Base-by-base conservation (phyloP, 2,797 vertebrate genomes). In the Lacerta agilis region DNA sequence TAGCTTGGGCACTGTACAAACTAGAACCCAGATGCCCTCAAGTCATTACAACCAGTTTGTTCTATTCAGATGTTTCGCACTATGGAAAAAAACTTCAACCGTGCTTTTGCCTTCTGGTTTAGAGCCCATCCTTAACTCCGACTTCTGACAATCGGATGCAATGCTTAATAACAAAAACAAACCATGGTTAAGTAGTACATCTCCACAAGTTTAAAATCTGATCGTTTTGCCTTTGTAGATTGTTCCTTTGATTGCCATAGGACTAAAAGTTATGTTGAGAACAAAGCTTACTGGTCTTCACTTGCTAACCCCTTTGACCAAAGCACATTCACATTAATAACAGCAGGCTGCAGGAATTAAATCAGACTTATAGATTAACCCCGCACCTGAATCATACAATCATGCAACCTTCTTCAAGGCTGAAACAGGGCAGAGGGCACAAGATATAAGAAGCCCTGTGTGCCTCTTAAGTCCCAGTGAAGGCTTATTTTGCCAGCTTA, bases 351-450 rank as follows among this genome's bases (percentile, higher is more conserved):
- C 29, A 43, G 38, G 27, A 41, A 38, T 41, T 82, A 38, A 43
- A 27, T 43, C 67, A 67, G 25, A 29, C 36, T 67, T 81, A 61
- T 82, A 67, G 80, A 67, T 82, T 67, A 85, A 85, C 23, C 41
- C 41, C 29, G 69, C 69, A 72, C 33, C 75, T 10, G 0, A 75
- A 36, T 75, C 82, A 45, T 88, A 2, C 79, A 61, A 80, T 90
- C 38, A 90, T 0, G 1, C 0, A 0, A 80, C 13, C 61, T 66
- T 75, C 29, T 33, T 82, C 15, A 0, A 2, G 27, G 66, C 33
- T 45, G 72, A 76, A 90, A 91, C 15, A 77, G 85, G 2, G 0
- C 23, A 85, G 17, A 0, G 11, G 1, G 13, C 43, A 38, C n/a
- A 80, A 33, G 75, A 76, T 43, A 73, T 36, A 18, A 33, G 0